phyloP scores from a whole-genome alignment of 2,113 vertebrate species.

The Bombycilla garrulus region DNA sequence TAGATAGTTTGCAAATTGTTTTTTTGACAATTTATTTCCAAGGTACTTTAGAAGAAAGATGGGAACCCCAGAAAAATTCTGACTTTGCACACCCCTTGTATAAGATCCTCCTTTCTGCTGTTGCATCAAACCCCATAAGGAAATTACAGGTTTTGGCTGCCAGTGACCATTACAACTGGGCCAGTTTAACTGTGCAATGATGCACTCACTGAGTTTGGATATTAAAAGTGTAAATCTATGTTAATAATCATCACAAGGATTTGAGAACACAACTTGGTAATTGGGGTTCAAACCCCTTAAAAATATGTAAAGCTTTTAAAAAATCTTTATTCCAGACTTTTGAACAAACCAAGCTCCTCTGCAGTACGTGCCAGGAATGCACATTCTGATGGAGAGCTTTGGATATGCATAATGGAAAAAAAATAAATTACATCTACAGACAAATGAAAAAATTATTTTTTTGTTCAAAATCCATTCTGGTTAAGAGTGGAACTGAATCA shows the following conservation, averaged over 20 bases:
- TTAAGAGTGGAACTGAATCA: background rate
- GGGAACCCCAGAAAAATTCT: background rate
- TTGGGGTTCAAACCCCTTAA: background rate
- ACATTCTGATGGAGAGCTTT: background rate
- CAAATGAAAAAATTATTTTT: fast-evolving
- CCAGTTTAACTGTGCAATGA: background rate
- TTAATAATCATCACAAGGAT: background rate
- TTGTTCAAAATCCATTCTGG: background rate
- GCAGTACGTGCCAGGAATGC: background rate
- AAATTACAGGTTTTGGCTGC: background rate
- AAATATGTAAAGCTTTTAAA: background rate
- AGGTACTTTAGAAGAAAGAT: background rate
- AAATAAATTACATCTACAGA: background rate
- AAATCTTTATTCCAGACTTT: background rate
- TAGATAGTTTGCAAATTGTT: background rate
- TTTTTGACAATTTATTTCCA: background rate
- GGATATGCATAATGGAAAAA: background rate
- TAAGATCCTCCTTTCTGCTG: background rate
- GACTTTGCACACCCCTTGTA: fast-evolving
- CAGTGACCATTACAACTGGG: background rate
- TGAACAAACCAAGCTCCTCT: background rate
- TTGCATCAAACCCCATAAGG: background rate
- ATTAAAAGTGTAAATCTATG: background rate
- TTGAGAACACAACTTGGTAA: background rate
- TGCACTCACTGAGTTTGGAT: background rate